A percentile compares a stretch with the other conserved stretches of the same genome.
phyloP scores from a whole-genome alignment of 2,113 vertebrate genomes.

The Carassius auratus region DNA sequence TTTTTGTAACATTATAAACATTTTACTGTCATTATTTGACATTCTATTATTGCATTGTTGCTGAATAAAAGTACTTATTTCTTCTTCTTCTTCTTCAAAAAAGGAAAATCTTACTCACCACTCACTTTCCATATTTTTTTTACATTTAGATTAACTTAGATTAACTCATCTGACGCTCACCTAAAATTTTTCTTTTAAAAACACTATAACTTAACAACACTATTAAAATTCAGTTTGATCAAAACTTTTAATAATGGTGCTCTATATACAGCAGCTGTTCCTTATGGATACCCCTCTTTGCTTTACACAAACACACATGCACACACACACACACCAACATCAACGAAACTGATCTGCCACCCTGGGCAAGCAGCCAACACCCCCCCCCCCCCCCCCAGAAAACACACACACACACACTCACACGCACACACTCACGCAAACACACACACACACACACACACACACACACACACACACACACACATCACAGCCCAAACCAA shows the following conservation, averaged over 20 bases:
- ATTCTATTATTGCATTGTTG: background rate
- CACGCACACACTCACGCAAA: too few relatives aligned
- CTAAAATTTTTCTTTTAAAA: too few relatives aligned
- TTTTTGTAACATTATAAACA: background rate
- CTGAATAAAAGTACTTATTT: background rate
- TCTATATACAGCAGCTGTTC: constrained; percentile 53
- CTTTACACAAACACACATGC: constrained; percentile 37
- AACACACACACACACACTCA: background rate
- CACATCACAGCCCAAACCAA: constrained; percentile 37
- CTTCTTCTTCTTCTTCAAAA: background rate
- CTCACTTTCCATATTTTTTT: too few relatives aligned
- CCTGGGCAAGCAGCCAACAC: constrained; percentile 48
- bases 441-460: constrained; percentile 39
- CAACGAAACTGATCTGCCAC: constrained; percentile 56
- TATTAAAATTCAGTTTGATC: background rate
- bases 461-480: constrained; percentile 42
- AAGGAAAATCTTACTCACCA: background rate
- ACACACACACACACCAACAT: constrained; percentile 29
- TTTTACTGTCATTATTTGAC: background rate
- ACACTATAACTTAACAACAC: too few relatives aligned
- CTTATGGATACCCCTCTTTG: constrained; percentile 45
- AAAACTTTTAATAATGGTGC: background rate
- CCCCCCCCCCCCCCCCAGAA: constrained; percentile 17
- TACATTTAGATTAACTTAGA: too few relatives aligned
- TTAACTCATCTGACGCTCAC: too few relatives aligned